Base-by-base conservation (phyloP, 1,140 invertebrate species). In the Chrysopa pallens region DNA sequence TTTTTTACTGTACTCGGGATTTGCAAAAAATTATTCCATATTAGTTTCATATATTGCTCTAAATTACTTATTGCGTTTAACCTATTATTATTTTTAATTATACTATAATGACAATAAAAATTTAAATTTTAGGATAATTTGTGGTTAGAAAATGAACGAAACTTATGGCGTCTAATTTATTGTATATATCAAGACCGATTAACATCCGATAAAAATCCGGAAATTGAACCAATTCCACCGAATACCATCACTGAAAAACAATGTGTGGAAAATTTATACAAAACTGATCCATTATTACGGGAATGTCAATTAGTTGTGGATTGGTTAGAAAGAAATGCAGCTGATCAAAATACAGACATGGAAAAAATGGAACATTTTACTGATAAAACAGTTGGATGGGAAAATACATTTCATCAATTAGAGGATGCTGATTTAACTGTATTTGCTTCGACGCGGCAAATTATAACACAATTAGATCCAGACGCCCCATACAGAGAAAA, bases 261-360 rank as follows among this genome's bases (percentile, higher is more conserved):
- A 43, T 66, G 78, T 42, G 61, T 76, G 42, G 57, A 67, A 13
- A 60, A 67, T 47, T 57, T 81, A 8, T 79, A 74, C 50, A 73
- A 72, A 52, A 66, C 63, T 48, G 78, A 88, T 54, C 58, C 68
- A 13, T 70, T 73, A 17, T 59, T 90, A 8, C 63, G 84, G 45
- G 76, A 88, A 61, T 74, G 80, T 54, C 84, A 91, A 60, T 57
- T 91, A 38, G 76, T 96, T 29, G 78, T 94, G 13, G 89, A 95
- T 60, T 95, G 91, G 90, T 58, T 96, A 28, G 91, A 96, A 62
- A 73, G 76, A 40, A 86, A 80, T 61, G 77, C 82, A 11, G 61
- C 74, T 13, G 83, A 89, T 53, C 69, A 74, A 52, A 73, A 74
- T 31, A 70, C 71, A 42, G 67, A 66, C 38, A 68, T 70, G 36